phyloP scores from a whole-genome alignment of 2,113 vertebrate genomes.

The Corapipo altera region DNA sequence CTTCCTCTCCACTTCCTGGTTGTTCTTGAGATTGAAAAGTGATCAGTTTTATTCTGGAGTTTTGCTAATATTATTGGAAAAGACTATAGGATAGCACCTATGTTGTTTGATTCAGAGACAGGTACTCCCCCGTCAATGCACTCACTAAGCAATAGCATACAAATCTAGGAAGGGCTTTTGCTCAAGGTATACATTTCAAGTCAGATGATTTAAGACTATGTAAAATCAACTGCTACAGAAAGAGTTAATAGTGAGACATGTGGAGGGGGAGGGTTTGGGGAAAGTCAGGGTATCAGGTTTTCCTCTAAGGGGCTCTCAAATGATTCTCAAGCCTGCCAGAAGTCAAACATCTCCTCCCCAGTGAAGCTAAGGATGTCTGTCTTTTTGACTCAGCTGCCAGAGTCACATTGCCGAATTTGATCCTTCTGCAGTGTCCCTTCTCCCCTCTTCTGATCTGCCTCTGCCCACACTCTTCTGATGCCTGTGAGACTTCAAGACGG shows the following conservation, averaged over 20 bases:
- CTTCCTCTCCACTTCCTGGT: background rate
- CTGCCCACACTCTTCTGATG: background rate
- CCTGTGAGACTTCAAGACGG: background rate
- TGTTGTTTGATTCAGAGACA: background rate
- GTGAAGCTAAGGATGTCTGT: background rate
- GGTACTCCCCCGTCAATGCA: background rate
- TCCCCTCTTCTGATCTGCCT: background rate
- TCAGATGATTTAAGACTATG: background rate
- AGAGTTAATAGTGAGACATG: conserved; percentile 29
- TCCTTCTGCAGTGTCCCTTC: background rate
- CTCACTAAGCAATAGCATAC: background rate
- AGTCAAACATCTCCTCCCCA: background rate
- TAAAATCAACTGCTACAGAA: background rate
- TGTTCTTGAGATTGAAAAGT: background rate
- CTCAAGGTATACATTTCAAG: background rate
- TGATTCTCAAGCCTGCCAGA: background rate
- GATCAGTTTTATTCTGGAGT: background rate
- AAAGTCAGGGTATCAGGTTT: conserved; percentile 25
- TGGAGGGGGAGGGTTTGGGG: background rate
- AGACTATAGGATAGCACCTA: background rate
- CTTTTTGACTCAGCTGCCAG: conserved; percentile 40
- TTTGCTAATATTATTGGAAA: background rate
- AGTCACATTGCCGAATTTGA: conserved; percentile 42
- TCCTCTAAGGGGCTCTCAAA: conserved; percentile 46
- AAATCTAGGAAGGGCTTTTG: background rate